phyloP scores from a whole-genome alignment of 2,113 vertebrate genomes.

The Taurulus bubalis region DNA sequence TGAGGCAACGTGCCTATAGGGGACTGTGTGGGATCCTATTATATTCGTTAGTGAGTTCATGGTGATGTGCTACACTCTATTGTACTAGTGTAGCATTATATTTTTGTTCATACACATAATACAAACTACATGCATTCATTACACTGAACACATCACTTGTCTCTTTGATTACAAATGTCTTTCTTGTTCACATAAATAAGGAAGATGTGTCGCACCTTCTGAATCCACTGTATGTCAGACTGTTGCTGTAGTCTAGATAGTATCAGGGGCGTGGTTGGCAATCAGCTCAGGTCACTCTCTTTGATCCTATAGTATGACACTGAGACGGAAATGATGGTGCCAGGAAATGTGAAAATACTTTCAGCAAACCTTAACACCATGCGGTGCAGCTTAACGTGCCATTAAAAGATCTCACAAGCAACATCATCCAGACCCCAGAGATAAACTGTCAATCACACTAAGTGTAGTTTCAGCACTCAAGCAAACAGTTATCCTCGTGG shows the following conservation, averaged over 20 bases:
- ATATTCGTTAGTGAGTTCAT: not conserved
- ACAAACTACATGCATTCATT: not conserved
- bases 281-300: constrained; percentile 20
- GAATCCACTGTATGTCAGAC: no score
- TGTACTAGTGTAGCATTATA: not conserved
- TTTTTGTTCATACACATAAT: not conserved
- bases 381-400: not conserved
- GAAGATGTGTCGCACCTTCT: not conserved
- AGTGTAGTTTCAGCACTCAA: constrained; percentile 4
- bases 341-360: not conserved
- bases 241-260: not conserved
- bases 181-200: not conserved
- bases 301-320: not conserved
- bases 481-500: not conserved
- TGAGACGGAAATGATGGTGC: not conserved
- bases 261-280: constrained; percentile 23
- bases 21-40: not conserved
- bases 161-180: not conserved
- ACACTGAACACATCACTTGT: not conserved
- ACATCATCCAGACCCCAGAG: not conserved
- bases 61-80: not conserved
- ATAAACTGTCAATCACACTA: not conserved
- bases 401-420: not conserved
- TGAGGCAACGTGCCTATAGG: not conserved
- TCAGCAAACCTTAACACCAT: not conserved